Evolutionary conservation across 2,797 vertebrate genomes (phyloP).

Genomic region (Aeoliscus strigatus): DNA sequence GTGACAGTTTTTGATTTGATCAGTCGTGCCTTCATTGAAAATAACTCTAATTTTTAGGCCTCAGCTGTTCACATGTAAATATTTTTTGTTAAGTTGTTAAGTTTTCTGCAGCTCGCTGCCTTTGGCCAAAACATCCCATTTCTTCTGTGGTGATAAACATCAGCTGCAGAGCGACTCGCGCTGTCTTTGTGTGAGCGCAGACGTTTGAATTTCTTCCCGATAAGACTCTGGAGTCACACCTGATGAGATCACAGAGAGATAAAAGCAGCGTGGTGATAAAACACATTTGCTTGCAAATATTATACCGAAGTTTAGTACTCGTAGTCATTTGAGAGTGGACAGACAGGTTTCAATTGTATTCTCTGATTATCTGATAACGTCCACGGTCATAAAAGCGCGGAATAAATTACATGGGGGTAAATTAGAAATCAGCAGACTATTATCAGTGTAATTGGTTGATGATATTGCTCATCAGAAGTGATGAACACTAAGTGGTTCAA

Average conservation of each 20-base stretch:
- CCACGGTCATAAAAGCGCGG: slow-evolving; percentile 34
- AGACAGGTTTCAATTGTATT: slow-evolving; percentile 6
- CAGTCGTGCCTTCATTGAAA: no score
- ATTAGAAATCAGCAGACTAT: slow-evolving; percentile 61
- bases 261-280: slow-evolving; percentile 32
- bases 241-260: slow-evolving; percentile 47
- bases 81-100: no score
- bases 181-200: slow-evolving; percentile 22
- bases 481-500: slow-evolving; percentile 62
- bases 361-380: slow-evolving; percentile 34
- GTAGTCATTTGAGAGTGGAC: no score
- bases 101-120: no score
- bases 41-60: no score
- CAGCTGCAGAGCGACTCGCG: slow-evolving; percentile 27
- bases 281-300: slow-evolving; percentile 6
- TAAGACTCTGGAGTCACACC: slow-evolving; percentile 46
- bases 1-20: no score
- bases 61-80: no score
- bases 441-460: slow-evolving; percentile 65
- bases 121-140: no score
- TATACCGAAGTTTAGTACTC: background rate
- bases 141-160: slow-evolving; percentile 57
- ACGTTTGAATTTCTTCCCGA: slow-evolving; percentile 40
- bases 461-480: slow-evolving; percentile 63
- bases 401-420: slow-evolving; percentile 45